Base-by-base conservation (phyloP, 2,113 vertebrate species). In the Actenoides lindsayi region DNA sequence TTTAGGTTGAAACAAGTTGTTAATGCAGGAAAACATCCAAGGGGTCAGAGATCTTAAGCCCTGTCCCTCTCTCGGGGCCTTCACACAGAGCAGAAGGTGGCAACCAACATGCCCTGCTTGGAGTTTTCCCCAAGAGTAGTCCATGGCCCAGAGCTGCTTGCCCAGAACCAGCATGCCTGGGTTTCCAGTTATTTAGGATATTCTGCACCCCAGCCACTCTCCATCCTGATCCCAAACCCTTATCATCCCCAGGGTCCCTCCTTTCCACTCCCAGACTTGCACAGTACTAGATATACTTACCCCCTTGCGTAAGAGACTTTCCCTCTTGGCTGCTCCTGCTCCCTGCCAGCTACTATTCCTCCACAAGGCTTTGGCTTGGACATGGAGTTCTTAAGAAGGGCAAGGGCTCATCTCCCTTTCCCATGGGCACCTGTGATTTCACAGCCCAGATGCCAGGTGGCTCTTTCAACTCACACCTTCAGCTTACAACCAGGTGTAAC, bases 301-400 rank as follows among this genome's bases (percentile, higher is more conserved):
- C 42, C 3, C 11, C 39, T 25, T 6, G 1, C 12, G 7, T 54
- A 83, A 28, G 0, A 35, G 3, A 56, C 17, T 50, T 41, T 33
- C 15, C 17, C 11, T 74, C 41, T 39, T 33, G 46, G 2, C 37
- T 14, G 2, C 64, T 10, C 5, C 14, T 64, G 14, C 33, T 65
- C 33, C 42, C 60, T 5, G 2, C 17, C 2, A 5, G 16, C 67
- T 60, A 15, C 20, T 8, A 2, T 4, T 30, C 11, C 20, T 16
- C 16, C 27, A 2, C 2, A 8, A 30, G 7, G 21, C 2, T 33
- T 2, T 1, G 2, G 6, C 13, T 5, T 27, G 13, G 25, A 6
- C 20, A 42, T 0, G 0, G 21, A 53, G 59, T 39, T 69, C 17
- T 50, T 54, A 4, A 37, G 20, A 24, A 33, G 35, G 15, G 2